phyloP scores from a whole-genome alignment of 1,140 invertebrate genomes.

The Drosophila mauritiana region DNA sequence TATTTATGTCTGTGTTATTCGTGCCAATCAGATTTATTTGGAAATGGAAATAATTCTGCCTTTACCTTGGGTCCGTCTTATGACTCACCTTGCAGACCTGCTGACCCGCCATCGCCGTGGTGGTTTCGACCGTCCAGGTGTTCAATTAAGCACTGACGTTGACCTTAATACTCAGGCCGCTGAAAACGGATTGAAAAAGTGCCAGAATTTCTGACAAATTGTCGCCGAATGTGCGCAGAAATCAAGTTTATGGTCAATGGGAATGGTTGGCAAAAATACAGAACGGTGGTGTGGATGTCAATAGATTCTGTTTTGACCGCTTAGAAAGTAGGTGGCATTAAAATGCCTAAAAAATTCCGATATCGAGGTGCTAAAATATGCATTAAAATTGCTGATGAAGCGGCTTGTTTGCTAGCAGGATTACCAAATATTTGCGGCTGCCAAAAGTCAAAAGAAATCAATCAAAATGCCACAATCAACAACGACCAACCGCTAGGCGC shows the following conservation, averaged over 20 bases:
- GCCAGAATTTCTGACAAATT: conserved; percentile 82
- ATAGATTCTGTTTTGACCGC: conserved; percentile 19
- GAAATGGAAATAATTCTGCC: conserved; percentile 23
- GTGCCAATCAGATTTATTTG: neutral
- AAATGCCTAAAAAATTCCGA: conserved; percentile 69
- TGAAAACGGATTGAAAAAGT: conserved; percentile 61
- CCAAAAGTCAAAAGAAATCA: conserved; percentile 83
- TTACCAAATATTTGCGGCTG: conserved; percentile 81
- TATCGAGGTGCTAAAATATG: conserved; percentile 77
- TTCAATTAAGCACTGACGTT: conserved; percentile 80
- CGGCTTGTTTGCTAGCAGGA: conserved; percentile 71
- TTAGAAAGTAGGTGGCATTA: conserved; percentile 76
- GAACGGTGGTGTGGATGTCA: conserved; percentile 42
- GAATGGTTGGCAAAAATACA: conserved; percentile 25
- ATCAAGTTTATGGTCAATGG: conserved; percentile 81
- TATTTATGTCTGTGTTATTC: neutral
- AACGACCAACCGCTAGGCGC: conserved; percentile 56
- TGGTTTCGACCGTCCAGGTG: conserved; percentile 64
- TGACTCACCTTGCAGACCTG: conserved; percentile 55
- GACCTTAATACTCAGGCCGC: conserved; percentile 73
- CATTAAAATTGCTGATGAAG: conserved; percentile 80
- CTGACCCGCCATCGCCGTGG: conserved; percentile 57
- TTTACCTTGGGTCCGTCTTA: conserved; percentile 35
- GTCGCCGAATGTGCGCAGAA: conserved; percentile 73
- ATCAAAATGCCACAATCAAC: conserved; percentile 83